Evolutionary conservation across 1,140 invertebrate genomes (phyloP).

Genomic region (Drosophila tsacasi): DNA sequence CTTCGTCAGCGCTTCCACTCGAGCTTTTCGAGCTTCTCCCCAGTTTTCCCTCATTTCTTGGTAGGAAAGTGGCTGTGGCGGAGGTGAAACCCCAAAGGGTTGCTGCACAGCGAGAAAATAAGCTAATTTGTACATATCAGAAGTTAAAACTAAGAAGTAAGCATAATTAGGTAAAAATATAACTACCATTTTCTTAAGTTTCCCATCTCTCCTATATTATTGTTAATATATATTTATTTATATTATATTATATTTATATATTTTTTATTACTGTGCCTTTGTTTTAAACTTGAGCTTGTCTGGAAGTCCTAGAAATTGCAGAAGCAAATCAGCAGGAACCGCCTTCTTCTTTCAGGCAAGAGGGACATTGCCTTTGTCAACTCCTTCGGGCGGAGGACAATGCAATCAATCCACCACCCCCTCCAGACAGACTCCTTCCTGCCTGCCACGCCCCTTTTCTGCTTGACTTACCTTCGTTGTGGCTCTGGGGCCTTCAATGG

Average conservation of each 20-base stretch:
- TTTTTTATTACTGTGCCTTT: not conserved
- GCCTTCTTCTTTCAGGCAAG: no score
- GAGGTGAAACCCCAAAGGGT: not conserved
- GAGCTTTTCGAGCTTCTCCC: conserved; percentile 6
- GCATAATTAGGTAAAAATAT: not conserved
- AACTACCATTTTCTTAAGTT: not conserved
- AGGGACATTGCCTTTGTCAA: conserved; percentile 29
- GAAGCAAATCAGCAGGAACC: conserved; percentile 10
- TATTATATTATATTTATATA: no score
- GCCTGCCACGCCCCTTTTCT: not conserved
- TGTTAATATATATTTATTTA: no score
- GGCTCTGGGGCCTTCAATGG: conserved; percentile 16
- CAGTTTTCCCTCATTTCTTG: not conserved
- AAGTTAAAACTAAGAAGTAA: not conserved
- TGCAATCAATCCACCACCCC: not conserved
- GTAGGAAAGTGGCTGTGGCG: no score
- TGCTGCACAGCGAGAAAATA: not conserved
- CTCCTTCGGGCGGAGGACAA: conserved; percentile 8
- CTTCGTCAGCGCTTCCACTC: conserved; percentile 36
- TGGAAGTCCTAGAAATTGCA: conserved; percentile 30
- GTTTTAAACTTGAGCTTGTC: conserved; percentile 1
- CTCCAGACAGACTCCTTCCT: not conserved
- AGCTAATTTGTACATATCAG: accelerated
- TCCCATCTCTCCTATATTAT: no score
- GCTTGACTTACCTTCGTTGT: conserved; percentile 37